phyloP scores from a whole-genome alignment of 2,113 vertebrate species.

The Sinosuthora webbiana region DNA sequence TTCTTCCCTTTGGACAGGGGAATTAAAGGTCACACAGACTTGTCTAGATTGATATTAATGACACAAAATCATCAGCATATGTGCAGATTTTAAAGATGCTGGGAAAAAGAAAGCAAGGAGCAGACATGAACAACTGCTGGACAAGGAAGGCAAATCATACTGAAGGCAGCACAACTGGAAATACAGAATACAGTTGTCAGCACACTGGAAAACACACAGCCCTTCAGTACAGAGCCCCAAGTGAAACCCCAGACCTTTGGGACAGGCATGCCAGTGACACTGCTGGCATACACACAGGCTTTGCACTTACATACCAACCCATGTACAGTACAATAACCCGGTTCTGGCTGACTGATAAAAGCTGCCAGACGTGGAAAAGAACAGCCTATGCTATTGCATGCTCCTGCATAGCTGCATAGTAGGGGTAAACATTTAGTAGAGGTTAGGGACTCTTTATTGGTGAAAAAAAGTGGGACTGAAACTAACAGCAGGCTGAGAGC shows the following conservation, averaged over 20 bases:
- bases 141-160: neutral
- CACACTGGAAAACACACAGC: neutral
- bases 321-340: neutral
- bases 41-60: conserved; percentile 35
- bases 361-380: neutral
- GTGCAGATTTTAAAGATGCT: neutral
- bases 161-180: neutral
- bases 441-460: neutral
- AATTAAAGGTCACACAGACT: conserved; percentile 44
- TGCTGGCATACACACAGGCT: neutral
- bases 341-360: neutral
- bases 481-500: neutral
- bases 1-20: conserved; percentile 28
- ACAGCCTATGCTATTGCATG: neutral
- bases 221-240: neutral
- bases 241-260: neutral
- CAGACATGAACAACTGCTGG: neutral
- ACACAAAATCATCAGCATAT: conserved; percentile 33
- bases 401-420: neutral
- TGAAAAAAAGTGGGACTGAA: neutral
- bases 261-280: neutral
- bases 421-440: neutral
- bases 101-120: neutral
- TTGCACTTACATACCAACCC: neutral
- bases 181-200: neutral